phyloP scores from a whole-genome alignment of 2,113 vertebrate species.

The Caloenas nicobarica region DNA sequence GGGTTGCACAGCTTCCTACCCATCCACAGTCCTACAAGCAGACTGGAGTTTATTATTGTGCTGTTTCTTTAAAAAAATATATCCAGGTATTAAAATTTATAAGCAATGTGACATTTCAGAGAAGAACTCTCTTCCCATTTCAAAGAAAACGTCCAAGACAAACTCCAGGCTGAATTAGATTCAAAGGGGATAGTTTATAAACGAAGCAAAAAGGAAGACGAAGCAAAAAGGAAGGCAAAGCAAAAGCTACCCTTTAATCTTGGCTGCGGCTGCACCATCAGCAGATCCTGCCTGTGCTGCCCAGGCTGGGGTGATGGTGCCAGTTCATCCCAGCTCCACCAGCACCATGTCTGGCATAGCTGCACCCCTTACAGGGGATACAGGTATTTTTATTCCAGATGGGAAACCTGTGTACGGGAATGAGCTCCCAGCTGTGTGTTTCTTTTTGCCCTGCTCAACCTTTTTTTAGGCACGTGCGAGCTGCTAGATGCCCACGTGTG shows the following conservation, averaged over 20 bases:
- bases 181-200: background rate
- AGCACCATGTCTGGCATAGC: rapidly evolving
- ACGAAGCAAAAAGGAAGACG: background rate
- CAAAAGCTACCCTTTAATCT: background rate
- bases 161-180: background rate
- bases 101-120: background rate
- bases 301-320: background rate
- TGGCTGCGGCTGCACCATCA: rapidly evolving
- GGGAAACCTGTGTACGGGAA: rapidly evolving
- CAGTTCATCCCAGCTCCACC: background rate
- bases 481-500: background rate
- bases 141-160: background rate
- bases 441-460: background rate
- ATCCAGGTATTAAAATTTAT: background rate
- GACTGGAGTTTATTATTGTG: background rate
- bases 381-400: background rate
- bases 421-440: background rate
- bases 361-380: background rate
- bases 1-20: background rate
- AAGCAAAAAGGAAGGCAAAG: background rate
- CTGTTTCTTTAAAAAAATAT: background rate
- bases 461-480: background rate
- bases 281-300: background rate
- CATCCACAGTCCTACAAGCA: background rate
- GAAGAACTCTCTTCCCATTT: background rate